Evolutionary conservation across 2,888 invertebrate species (phyloP), one percentile per base, ranked within the genome.

Genomic region (Dysmachus trigonus): DNA sequence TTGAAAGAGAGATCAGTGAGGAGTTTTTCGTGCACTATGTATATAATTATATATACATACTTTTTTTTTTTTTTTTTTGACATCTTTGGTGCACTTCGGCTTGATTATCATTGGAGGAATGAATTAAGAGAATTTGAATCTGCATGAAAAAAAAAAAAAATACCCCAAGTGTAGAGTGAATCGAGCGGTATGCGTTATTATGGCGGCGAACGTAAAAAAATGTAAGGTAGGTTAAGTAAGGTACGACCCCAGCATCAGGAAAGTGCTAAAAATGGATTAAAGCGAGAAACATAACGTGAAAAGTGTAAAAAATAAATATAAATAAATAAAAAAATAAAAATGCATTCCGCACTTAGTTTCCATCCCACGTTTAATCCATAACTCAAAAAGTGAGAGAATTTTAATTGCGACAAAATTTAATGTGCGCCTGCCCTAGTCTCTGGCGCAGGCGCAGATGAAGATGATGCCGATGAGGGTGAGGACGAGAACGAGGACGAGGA

Each of bases 311-410:
- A 51, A 15, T 3, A 51, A 51, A 51, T 15, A 51, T 51, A 18
- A 51, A 51, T 7, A 51, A 77, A 77, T 41, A 41, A 31, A 83
- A 83, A 27, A 38, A 18, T 10, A 83, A 38, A 83, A 53, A 72
- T 15, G 8, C 31, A 83, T 27, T 72, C 18, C 53, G 83, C 83
- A 72, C 72, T 83, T 83, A 83, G 72, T 72, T 72, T 35, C 27
- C 83, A 83, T 83, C 83, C 83, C 83, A 83, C 83, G 83, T 83
- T 83, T 83, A 38, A 83, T 83, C 83, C 83, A 83, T 83, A 83
- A 83, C 72, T 83, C 83, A 83, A 83, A 82, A 83, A 83, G 83
- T 72, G 83, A 83, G 83, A 83, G 83, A 83, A 83, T 83, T 83
- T 83, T 83, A 83, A 83, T 83, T 83, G 83, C 83, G 72, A 83